Evolutionary conservation across 2,797 vertebrate species (phyloP).

Genomic region (Allenopithecus nigroviridis): DNA sequence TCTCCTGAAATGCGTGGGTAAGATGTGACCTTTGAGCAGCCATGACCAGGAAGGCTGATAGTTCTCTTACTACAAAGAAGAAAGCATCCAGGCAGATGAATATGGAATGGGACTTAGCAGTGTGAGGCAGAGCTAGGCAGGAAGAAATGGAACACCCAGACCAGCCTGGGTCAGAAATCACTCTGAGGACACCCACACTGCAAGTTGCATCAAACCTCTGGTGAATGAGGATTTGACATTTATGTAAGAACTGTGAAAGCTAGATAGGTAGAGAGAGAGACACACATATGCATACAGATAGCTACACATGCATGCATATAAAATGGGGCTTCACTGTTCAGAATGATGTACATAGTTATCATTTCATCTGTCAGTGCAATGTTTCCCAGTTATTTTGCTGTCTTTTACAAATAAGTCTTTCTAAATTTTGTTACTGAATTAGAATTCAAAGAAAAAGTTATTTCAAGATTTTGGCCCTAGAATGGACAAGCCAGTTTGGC

Average conservation of each 20-base stretch:
- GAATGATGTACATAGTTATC: neutral
- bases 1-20: neutral
- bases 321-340: neutral
- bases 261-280: neutral
- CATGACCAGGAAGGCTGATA: neutral
- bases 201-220: neutral
- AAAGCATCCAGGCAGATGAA: neutral
- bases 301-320: neutral
- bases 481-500: neutral
- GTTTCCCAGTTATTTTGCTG: neutral
- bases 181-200: neutral
- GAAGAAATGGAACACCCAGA: neutral
- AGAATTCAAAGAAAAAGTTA: neutral
- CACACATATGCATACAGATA: neutral
- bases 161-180: neutral
- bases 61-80: neutral
- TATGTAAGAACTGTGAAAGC: neutral
- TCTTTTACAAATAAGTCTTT: neutral
- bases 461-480: neutral
- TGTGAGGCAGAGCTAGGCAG: neutral
- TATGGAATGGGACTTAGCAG: accelerated
- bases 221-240: neutral
- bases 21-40: neutral
- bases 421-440: neutral
- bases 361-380: neutral